Evolutionary conservation across 1,140 invertebrate genomes (phyloP), one percentile per base, ranked within the genome.

Genomic region (Meloidogyne chitwoodi): DNA sequence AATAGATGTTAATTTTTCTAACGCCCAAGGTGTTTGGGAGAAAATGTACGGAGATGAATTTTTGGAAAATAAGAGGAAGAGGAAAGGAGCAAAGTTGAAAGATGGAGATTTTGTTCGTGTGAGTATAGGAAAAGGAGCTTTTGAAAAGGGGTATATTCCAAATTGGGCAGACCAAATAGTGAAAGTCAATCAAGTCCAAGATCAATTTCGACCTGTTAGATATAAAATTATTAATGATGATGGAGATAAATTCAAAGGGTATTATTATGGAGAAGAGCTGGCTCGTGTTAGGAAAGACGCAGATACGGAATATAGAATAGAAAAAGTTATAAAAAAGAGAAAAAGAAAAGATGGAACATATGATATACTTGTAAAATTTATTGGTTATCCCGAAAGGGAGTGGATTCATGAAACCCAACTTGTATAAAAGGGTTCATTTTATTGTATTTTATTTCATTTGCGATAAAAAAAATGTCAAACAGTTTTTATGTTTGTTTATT

Each of bases 131-230:
- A n/a, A n/a, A n/a, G n/a, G n/a, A n/a, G n/a, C n/a, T n/a, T n/a
- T n/a, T n/a, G n/a, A n/a, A n/a, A n/a, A n/a, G n/a, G n/a, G n/a
- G 10, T 76, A 61, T 63, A 6, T 44, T 8, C 69, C 68, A 31
- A 78, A 44, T n/a, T 80, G 71, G n/a, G 22, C 74, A 26, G 83
- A 79, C 29, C 31, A 68, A 77, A 72, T 81, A 12, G 16, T 34
- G 14, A 22, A 22, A 24, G 73, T 80, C 4, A 27, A 48, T 19
- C 10, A 68, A 72, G 16, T 72, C 10, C 16, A 56, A n/a, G 29
- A 44, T 29, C 31, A 22, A n/a, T 24, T n/a, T 19, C 31, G 22
- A 14, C 63, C 34, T 8, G 27, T 70, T 11, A n/a, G 38, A 29
- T 48, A 70, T 8, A 31, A 75, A 76, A 63, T 76, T 12, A 2